Conservation (phyloP, 2,888 invertebrate genomes). For the Biston stratarius region DNA sequence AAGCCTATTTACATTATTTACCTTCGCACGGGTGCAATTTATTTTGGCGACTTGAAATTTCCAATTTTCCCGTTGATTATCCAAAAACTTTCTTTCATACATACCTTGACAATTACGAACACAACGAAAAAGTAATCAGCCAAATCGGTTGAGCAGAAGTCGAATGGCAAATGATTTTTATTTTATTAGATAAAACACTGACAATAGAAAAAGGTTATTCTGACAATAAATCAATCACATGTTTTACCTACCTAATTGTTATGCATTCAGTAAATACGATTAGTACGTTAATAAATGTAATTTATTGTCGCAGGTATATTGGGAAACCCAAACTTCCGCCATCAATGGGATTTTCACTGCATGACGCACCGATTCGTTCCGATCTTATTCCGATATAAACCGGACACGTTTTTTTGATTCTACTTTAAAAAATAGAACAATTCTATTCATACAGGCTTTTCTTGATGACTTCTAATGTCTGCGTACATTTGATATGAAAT, state of each 20-base stretch:
- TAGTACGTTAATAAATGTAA: slow-evolving; percentile 29
- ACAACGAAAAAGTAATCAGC: no score
- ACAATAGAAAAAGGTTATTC: no score
- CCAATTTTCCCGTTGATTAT: no score
- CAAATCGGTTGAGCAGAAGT: no score
- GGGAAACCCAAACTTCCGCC: slow-evolving; percentile 50
- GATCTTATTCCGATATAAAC: slow-evolving; percentile 4
- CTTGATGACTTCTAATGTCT: neutral
- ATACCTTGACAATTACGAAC: no score
- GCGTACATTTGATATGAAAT: neutral
- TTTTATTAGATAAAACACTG: no score
- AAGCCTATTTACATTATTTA: no score
- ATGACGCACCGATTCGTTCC: slow-evolving; percentile 18
- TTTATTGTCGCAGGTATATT: slow-evolving; percentile 19
- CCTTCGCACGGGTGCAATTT: no score
- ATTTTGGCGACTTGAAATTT: no score
- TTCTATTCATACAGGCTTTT: neutral
- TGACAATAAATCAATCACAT: neutral
- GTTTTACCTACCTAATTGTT: slow-evolving; percentile 17
- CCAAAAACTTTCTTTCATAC: no score
- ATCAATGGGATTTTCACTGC: slow-evolving; percentile 44
- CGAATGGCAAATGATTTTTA: no score
- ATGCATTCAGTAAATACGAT: slow-evolving; percentile 16
- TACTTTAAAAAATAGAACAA: slow-evolving; percentile 2
- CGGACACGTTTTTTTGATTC: slow-evolving; percentile 25